Base-by-base conservation (phyloP, 2,797 vertebrate genomes). In the Poecile montanus region DNA sequence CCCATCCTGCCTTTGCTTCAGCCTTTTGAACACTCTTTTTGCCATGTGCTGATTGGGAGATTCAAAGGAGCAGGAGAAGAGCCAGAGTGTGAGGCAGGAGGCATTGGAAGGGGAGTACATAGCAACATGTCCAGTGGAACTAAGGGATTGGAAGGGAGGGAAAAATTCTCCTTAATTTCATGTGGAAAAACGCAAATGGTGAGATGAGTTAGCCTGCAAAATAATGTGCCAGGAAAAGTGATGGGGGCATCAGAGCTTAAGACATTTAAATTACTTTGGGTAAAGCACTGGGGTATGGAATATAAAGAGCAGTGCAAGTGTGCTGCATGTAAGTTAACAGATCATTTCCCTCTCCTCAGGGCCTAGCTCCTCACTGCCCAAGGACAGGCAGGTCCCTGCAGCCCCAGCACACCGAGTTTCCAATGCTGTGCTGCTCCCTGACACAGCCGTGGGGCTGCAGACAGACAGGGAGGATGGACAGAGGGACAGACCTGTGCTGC, bases 211-310 rank as follows among this genome's bases (percentile, higher is more conserved):
- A 93, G 48, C 42, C 61, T 58, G 67, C 79, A 88, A 94, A 86
- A 88, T 84, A 66, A 73, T 34, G 32, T 84, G 62, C 85, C 60
- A 81, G 51, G 40, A 88, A 84, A 95, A 90, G 73, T 73, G 82
- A 95, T 88, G 70, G 73, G 60, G 26, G 85, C 85, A 93, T 22
- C 83, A 94, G 94, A 92, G 54, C 93, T 84, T 89, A 88, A 93
- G 91, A 91, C 9, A 1, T 79, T 94, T 94, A 91, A 93, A 94
- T 96, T 93, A 92, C 89, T 92, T 91, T 88, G 70, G 81, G 47
- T 89, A 92, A 95, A 93, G 87, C 91, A n/a, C 13, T 83, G 50
- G 75, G 65, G 40, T 93, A 83, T 91, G 82, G 70, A 94, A 95
- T 75, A 91, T 56, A 88, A 91, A 94, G 60, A 92, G 79, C 88